Conservation (phyloP, 2,797 vertebrate genomes). For the Tiaroga cobitis region DNA sequence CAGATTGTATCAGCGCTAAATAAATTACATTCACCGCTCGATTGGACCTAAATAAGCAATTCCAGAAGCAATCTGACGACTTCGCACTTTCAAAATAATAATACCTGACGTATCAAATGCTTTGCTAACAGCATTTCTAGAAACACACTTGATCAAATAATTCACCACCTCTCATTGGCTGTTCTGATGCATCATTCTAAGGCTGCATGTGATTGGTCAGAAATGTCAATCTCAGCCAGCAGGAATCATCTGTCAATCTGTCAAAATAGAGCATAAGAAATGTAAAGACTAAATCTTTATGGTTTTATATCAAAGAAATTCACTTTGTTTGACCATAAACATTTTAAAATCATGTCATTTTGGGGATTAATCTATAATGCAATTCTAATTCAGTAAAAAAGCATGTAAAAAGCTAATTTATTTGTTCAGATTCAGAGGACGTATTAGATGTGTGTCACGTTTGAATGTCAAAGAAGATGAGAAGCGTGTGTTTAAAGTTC, state of each 20-base stretch:
- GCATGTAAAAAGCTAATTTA: background rate
- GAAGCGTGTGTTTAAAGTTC: conserved; percentile 8
- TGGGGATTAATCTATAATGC: background rate
- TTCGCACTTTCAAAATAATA: background rate
- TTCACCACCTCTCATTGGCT: background rate
- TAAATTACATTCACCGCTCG: background rate
- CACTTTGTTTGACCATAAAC: background rate
- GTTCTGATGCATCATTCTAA: background rate
- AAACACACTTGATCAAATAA: background rate
- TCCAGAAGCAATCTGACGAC: conserved; percentile 18
- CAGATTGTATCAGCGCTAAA: background rate
- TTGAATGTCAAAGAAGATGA: conserved; percentile 9
- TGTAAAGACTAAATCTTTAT: background rate
- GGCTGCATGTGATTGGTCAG: background rate
- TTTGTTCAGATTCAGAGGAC: background rate
- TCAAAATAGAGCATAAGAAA: background rate
- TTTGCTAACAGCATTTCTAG: background rate
- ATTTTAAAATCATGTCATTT: background rate
- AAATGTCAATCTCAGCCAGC: background rate
- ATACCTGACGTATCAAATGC: background rate
- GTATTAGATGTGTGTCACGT: background rate
- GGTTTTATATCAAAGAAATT: background rate
- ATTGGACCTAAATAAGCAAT: conserved; percentile 32
- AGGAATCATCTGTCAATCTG: background rate
- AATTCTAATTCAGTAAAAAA: background rate